Conservation (phyloP, 1,140 invertebrate species). For the Tetramorium alpestre region DNA sequence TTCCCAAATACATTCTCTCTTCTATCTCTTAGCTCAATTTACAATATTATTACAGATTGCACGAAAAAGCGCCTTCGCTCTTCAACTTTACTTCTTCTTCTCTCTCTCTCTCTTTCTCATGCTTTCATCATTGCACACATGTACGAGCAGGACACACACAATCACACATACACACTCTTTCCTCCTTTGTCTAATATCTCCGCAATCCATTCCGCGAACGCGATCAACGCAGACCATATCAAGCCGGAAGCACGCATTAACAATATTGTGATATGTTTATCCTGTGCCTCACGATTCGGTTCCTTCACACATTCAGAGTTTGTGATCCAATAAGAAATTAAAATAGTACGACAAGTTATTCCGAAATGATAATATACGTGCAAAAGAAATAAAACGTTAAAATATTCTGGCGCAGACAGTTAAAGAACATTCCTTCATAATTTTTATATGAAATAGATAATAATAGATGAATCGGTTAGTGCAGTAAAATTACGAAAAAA, state of each 20-base stretch:
- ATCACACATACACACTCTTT: neutral
- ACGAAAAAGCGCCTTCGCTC: conserved; percentile 71
- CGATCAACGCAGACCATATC: conserved; percentile 76
- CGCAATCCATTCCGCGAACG: conserved; percentile 73
- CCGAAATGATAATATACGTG: neutral
- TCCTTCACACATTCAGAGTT: conserved; percentile 4
- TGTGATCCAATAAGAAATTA: conserved; percentile 36
- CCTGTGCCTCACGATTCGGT: conserved; percentile 49
- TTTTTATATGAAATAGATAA: neutral
- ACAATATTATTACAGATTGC: conserved; percentile 77
- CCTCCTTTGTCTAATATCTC: conserved; percentile 51
- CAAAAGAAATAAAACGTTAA: conserved; percentile 16
- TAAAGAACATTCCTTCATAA: neutral
- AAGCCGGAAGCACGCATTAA: conserved; percentile 74
- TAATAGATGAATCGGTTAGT: neutral
- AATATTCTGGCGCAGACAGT: neutral
- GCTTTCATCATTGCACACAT: too few species aligned
- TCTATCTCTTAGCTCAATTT: conserved; percentile 63
- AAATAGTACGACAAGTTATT: conserved; percentile 4
- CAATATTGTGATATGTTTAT: conserved; percentile 79
- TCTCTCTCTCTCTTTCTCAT: neutral
- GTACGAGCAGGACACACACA: neutral
- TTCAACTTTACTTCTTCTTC: neutral
- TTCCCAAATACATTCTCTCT: conserved; percentile 23
- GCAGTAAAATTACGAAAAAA: conserved; percentile 25